phyloP scores from a whole-genome alignment of 2,888 invertebrate genomes.

The Drosophila kokeensis region DNA sequence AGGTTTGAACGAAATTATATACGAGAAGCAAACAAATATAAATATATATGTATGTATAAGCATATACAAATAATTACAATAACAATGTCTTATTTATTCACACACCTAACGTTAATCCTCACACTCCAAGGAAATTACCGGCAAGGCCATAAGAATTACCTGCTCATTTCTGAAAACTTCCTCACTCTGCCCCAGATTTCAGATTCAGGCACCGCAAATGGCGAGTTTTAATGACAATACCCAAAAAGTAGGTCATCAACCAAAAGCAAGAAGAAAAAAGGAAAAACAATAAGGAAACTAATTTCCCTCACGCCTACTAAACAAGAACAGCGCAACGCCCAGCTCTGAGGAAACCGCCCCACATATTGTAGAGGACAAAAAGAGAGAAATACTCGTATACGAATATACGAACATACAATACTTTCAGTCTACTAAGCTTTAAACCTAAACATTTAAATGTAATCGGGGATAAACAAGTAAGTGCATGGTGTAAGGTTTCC shows the following conservation, averaged over 20 bases:
- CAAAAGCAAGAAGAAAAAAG: conserved; percentile 3
- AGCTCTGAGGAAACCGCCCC: background rate
- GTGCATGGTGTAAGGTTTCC: background rate
- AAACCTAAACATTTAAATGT: background rate
- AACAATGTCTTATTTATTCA: conserved; percentile 5
- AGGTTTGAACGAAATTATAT: conserved; percentile 47
- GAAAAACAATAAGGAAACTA: conserved; percentile 47
- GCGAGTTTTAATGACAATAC: conserved; percentile 22
- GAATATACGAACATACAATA: background rate
- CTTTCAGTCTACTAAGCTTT: background rate
- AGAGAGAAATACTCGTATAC: background rate
- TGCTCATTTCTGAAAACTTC: conserved; percentile 53
- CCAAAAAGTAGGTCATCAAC: conserved; percentile 20
- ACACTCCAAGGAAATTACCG: conserved; percentile 59
- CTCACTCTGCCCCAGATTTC: conserved; percentile 3
- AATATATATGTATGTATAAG: conserved; percentile 39
- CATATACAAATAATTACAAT: conserved; percentile 26
- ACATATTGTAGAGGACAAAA: background rate
- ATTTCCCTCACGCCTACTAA: conserved; percentile 59
- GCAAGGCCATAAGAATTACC: conserved; percentile 60
- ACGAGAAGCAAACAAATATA: conserved; percentile 20
- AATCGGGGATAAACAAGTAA: background rate
- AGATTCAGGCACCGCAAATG: conserved; percentile 7
- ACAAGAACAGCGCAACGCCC: background rate
- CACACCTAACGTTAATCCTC: background rate